Base-by-base conservation (phyloP, 2,797 vertebrate genomes). In the Sebastes miniatus region DNA sequence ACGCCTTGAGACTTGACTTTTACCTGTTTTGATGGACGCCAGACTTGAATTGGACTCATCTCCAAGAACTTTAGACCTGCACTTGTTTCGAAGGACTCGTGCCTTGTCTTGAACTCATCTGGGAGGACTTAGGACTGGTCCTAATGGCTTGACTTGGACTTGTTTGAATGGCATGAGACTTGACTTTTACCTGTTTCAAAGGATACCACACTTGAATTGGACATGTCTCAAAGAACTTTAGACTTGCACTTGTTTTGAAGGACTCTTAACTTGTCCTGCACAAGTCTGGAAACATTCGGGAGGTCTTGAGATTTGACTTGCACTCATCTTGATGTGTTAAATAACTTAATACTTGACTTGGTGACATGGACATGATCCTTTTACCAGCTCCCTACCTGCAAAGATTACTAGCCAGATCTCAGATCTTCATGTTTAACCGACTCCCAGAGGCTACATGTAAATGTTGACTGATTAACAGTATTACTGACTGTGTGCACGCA, bases 401-500 rank as follows among this genome's bases (percentile, higher is more conserved):
- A 18, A 61, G 39, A 62, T 6, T 6, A 29, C 22, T 1, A 6
- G 18, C 20, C 11, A 25, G 56, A 20, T 63, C 8, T 67, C 54
- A 34, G 4, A 62, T 73, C 18, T 34, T 70, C 3, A 39, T 31
- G 52, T 10, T 25, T 24, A 6, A 68, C 73, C 3, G 31, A 75
- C 29, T 52, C 29, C 5, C 54, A 14, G n/a, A 22, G n/a, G 0
- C 11, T 1, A 2, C 14, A 11, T 50, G 6, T 29, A 47, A 62
- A 57, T 4, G 8, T 61, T 85, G 27, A 87, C 76, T 73, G 13
- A 81, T 57, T 84, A 74, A 79, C 72, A 34, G 43, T 12, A 1
- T 16, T 8, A 2, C 50, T 39, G 69, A 13, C 47, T 13, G 13
- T 32, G 54, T 47, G 29, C 24, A 52, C 13, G 31, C 73, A 9